These are phyloP conservation scores for Tragelaphus scriptus DNA, from an alignment of 2,113 vertebrate species.

Conservation along the genomic window DNA sequence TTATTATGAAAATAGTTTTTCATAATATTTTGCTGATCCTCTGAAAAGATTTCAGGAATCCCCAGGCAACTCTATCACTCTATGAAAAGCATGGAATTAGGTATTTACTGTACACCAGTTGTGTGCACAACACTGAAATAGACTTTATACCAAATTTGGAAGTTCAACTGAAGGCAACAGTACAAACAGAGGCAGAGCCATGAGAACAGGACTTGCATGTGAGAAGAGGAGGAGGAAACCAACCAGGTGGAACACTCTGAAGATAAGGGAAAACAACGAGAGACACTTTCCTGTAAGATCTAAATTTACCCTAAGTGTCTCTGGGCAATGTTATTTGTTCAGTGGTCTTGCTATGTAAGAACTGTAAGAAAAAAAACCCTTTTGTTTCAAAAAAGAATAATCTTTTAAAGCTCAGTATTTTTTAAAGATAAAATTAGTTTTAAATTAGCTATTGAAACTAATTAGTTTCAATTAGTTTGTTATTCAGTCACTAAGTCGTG, in stretches of 20 bases:
- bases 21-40: neutral
- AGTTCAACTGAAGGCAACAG: neutral
- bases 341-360: neutral
- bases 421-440: conserved; percentile 30
- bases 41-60: neutral
- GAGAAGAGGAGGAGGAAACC: neutral
- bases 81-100: neutral
- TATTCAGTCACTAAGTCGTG: neutral
- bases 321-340: neutral
- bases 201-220: neutral
- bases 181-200: neutral
- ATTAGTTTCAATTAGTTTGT: neutral
- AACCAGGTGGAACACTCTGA: neutral
- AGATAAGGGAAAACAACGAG: neutral
- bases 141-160: neutral
- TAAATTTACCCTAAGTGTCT: neutral
- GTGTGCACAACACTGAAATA: neutral
- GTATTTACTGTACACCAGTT: neutral
- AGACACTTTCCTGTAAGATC: neutral
- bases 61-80: neutral
- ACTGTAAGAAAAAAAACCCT: neutral
- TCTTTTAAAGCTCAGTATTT: neutral
- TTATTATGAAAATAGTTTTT: neutral
- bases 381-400: neutral
- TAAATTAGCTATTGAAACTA: neutral